Base-by-base conservation (phyloP, 1,140 invertebrate genomes). In the Samia ricini region DNA sequence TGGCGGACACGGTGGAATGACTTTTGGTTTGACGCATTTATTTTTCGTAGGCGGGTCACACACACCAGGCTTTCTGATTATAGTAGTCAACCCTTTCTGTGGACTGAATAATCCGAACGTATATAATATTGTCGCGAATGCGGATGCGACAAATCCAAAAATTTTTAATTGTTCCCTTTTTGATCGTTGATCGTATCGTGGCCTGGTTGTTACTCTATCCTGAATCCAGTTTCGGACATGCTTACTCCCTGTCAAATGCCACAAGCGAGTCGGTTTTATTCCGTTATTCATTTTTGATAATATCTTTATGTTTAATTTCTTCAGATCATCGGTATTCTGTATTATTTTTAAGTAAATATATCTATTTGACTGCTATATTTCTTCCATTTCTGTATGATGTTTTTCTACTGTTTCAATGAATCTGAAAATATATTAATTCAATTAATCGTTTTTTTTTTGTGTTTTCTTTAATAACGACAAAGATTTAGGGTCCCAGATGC, bases 231-330 rank as follows among this genome's bases (percentile, higher is more conserved):
- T 65, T 19, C 55, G 52, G 4, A 77, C 74, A 23, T 76, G 71
- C 57, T 80, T 83, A 48, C 19, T 72, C 0, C 76, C 68, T 5
- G 76, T 83, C 3, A 68, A 72, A 33, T 74, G 61, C 78, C 78
- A 85, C 8, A 88, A 61, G 21, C 74, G 79, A 2, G 78, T 73
- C 21, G 85, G 85, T 62, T 85, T 87, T n/a, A 80, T 74, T 18
- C 81, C 76, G 10, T 72, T 70, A 22, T 74, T 62, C 74, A 81
- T 78, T 72, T 56, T 49, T 20, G 19, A 12, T 21, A 19, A 10
- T 42, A 42, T 42, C n/a, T 15, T 4, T 18, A 15, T 55, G 15
- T 51, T 10, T 56, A 33, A 10, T 58, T 26, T 58, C 51, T 48
- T 15, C 19, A 2, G n/a, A 29, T n/a, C 55, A 19, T 48, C 21